Conservation (phyloP, 2,888 invertebrate genomes). For the Anoplius nigerrimus region DNA sequence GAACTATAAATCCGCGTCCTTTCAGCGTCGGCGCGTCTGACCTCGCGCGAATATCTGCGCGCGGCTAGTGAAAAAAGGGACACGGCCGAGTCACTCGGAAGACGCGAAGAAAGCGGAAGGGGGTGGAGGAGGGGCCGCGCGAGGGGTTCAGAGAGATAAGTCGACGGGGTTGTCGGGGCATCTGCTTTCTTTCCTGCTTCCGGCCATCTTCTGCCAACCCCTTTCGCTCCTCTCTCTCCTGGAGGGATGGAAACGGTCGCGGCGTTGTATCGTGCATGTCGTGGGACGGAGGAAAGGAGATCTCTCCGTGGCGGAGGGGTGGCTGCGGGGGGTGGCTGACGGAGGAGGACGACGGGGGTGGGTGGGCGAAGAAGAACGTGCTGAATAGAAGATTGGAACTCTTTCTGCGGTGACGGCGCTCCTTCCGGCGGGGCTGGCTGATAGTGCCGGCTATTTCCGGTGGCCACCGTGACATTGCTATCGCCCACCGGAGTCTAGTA, state of each 20-base stretch:
- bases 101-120: constrained; percentile 16
- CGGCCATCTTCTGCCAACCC: constrained; percentile 62
- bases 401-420: constrained; percentile 72
- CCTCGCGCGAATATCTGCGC: constrained; percentile 1
- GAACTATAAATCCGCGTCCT: too few species aligned
- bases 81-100: constrained; percentile 24
- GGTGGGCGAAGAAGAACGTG: constrained; percentile 46
- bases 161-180: constrained; percentile 51
- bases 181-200: constrained; percentile 55
- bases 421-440: constrained; percentile 72
- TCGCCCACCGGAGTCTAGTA: constrained; percentile 55
- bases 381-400: constrained; percentile 75
- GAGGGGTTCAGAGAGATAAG: constrained; percentile 51
- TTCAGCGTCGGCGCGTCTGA: neutral
- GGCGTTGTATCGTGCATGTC: constrained; percentile 50
- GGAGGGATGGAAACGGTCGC: constrained; percentile 48
- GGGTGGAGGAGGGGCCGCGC: neutral
- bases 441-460: constrained; percentile 75
- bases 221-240: constrained; percentile 55
- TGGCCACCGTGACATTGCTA: constrained; percentile 72
- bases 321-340: neutral
- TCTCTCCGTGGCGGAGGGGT: neutral
- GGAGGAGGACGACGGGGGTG: constrained; percentile 10
- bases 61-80: constrained; percentile 28
- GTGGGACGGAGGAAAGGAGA: constrained; percentile 12